Percentiles rank a stretch among this genome's conserved stretches.
These are phyloP conservation scores for Benthosema pterotum DNA, from an alignment of 2,797 vertebrate species.

Conservation along the genomic window DNA sequence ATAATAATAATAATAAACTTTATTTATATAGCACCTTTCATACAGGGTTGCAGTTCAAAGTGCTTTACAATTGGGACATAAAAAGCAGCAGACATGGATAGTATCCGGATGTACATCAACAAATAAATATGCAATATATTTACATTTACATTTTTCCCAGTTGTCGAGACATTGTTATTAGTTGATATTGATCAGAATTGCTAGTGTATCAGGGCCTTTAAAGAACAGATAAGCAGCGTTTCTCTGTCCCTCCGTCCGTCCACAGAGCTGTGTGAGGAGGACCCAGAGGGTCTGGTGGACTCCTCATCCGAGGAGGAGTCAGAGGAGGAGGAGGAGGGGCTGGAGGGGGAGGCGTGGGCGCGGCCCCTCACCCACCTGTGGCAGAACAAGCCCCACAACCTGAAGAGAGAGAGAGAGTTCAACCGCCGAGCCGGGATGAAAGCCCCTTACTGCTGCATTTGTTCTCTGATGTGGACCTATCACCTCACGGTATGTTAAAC, in stretches of 20 bases:
- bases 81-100: too few relatives aligned
- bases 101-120: too few relatives aligned
- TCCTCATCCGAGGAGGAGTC: slow-evolving; percentile 83
- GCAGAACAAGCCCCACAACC: slow-evolving; percentile 91
- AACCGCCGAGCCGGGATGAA: slow-evolving; percentile 88
- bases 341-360: slow-evolving; percentile 92
- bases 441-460: slow-evolving; percentile 91
- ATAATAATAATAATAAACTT: too few relatives aligned
- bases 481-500: slow-evolving; percentile 85
- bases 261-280: slow-evolving; percentile 85
- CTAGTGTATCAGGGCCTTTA: too few relatives aligned
- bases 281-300: too few relatives aligned
- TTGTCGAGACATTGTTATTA: too few relatives aligned
- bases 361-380: slow-evolving; percentile 92
- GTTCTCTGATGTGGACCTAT: slow-evolving; percentile 90
- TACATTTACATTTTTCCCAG: too few relatives aligned
- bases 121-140: too few relatives aligned
- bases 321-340: slow-evolving; percentile 84
- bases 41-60: too few relatives aligned
- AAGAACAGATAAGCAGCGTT: not conserved
- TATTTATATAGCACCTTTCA: too few relatives aligned
- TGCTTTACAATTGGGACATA: too few relatives aligned
- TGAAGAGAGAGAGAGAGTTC: slow-evolving; percentile 91
- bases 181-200: too few relatives aligned
- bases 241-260: slow-evolving; percentile 18